Conservation (phyloP, 2,113 vertebrate species). For the Crocuta crocuta region DNA sequence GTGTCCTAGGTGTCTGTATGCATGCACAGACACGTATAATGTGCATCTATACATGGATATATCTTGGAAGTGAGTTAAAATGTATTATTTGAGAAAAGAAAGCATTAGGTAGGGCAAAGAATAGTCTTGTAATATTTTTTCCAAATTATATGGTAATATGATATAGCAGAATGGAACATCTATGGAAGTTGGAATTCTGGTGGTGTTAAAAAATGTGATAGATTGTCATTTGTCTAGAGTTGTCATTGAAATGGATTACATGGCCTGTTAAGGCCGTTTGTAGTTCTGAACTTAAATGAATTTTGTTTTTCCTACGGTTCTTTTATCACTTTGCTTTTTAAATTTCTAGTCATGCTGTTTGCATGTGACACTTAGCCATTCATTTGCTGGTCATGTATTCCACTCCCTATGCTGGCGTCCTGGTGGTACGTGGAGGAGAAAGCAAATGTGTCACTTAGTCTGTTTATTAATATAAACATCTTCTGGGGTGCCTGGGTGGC, state of each 20-base stretch:
- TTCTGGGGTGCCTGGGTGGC: neutral
- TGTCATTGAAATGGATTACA: conserved; percentile 58
- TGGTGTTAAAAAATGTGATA: conserved; percentile 54
- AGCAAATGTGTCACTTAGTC: conserved; percentile 44
- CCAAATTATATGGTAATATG: conserved; percentile 37
- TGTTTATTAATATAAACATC: conserved; percentile 39
- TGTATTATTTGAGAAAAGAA: conserved; percentile 54
- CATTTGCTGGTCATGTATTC: conserved; percentile 56
- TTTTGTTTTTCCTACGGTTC: conserved; percentile 64
- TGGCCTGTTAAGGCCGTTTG: conserved; percentile 44
- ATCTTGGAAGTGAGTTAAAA: conserved; percentile 60
- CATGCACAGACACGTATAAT: neutral
- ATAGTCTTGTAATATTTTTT: conserved; percentile 34
- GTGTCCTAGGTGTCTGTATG: neutral
- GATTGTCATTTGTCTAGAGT: conserved; percentile 53
- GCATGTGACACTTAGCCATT: conserved; percentile 14
- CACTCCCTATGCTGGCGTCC: neutral
- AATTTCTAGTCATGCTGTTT: conserved; percentile 59
- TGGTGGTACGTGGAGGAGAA: conserved; percentile 25
- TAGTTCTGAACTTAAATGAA: conserved; percentile 68
- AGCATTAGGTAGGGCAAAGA: conserved; percentile 44
- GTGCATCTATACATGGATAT: neutral
- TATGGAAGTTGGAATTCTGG: conserved; percentile 66
- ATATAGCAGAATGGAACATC: conserved; percentile 41
- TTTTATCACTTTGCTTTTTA: conserved; percentile 65